These are phyloP conservation scores for Drosophila barbarae DNA, from an alignment of 2,888 invertebrate genomes.

Conservation along the genomic window DNA sequence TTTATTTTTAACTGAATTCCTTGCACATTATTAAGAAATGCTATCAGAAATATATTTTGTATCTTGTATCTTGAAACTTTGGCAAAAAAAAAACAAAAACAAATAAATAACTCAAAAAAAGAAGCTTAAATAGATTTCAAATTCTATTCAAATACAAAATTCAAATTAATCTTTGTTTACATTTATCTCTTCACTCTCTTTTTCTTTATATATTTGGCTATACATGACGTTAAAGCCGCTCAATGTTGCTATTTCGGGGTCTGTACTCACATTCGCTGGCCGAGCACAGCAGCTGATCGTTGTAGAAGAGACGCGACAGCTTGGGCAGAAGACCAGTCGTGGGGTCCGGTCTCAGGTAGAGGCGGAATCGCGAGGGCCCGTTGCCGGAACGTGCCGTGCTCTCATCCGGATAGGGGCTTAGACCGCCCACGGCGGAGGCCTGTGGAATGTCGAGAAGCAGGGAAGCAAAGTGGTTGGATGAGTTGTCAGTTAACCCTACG, in stretches of 20 bases:
- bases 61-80: neutral
- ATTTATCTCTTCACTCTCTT: neutral
- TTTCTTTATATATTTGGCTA: neutral
- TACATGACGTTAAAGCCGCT: neutral
- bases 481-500: neutral
- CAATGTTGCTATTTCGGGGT: neutral
- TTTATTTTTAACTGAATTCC: neutral
- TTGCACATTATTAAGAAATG: neutral
- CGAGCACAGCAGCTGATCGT: conserved; percentile 45
- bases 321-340: conserved; percentile 48
- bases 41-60: neutral
- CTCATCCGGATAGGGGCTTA: conserved; percentile 54
- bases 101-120: neutral
- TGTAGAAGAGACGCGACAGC: conserved; percentile 42
- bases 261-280: conserved; percentile 56
- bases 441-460: conserved; percentile 18
- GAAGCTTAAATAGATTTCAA: neutral
- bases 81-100: neutral
- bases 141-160: neutral
- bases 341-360: conserved; percentile 40
- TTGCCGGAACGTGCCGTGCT: conserved; percentile 3
- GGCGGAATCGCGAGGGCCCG: conserved; percentile 43
- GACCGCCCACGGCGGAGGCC: conserved; percentile 46
- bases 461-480: conserved; percentile 13
- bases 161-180: neutral